Conservation (phyloP, 2,113 vertebrate genomes). For the Lampris incognitus region DNA sequence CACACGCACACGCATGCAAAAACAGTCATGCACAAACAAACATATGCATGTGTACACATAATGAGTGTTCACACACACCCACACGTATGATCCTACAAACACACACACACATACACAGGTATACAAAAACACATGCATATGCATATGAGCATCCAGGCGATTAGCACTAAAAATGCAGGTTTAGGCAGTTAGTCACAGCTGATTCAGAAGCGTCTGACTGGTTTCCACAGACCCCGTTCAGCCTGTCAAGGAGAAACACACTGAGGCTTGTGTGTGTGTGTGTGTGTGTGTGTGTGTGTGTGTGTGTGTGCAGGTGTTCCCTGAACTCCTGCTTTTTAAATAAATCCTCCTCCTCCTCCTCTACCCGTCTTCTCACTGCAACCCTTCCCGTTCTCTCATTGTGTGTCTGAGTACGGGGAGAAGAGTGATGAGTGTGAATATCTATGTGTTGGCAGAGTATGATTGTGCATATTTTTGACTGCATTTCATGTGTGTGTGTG, state of each 20-base stretch:
- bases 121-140: slow-evolving; percentile 34
- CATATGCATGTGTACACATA: neutral
- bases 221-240: slow-evolving; percentile 58
- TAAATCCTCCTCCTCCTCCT: slow-evolving; percentile 4
- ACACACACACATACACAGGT: slow-evolving; percentile 44
- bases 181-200: slow-evolving; percentile 71
- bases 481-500: neutral
- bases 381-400: neutral
- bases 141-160: slow-evolving; percentile 55
- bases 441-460: slow-evolving; percentile 8
- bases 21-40: neutral
- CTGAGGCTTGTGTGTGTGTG: slow-evolving; percentile 33
- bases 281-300: slow-evolving; percentile 1
- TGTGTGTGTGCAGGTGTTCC: slow-evolving; percentile 32
- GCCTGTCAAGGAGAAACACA: slow-evolving; percentile 61
- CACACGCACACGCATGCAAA: slow-evolving; percentile 2
- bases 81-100: neutral
- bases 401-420: neutral
- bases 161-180: slow-evolving; percentile 62
- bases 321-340: slow-evolving; percentile 63
- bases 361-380: slow-evolving; percentile 25
- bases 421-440: slow-evolving; percentile 14
- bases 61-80: slow-evolving; percentile 1
- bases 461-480: slow-evolving; percentile 16
- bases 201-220: slow-evolving; percentile 70